Conservation (phyloP, 2,888 invertebrate genomes). For the Serripes groenlandicus region DNA sequence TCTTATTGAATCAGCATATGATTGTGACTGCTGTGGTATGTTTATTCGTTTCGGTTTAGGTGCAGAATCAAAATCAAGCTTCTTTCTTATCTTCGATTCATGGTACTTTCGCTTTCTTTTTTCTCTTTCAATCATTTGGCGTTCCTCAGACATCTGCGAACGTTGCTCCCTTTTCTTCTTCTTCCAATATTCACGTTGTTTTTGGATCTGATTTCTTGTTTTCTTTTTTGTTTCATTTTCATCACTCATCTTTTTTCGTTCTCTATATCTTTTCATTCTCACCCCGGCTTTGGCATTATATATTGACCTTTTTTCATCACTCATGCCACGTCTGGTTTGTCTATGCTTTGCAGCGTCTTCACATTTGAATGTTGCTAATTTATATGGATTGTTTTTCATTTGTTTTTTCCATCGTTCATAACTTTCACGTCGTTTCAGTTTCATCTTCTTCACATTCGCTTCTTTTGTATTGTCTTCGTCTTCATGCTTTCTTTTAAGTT, state of each 20-base stretch:
- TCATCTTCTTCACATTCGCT: conserved; percentile 10
- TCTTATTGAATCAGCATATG: conserved; percentile 4
- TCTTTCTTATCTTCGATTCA: not conserved
- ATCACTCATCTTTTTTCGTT: conserved; percentile 16
- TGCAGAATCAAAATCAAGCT: not conserved
- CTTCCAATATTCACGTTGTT: conserved; percentile 24
- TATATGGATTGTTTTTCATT: conserved; percentile 2
- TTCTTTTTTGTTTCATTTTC: conserved; percentile 22
- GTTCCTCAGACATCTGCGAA: conserved; percentile 14
- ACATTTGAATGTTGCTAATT: conserved; percentile 8
- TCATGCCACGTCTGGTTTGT: conserved; percentile 23
- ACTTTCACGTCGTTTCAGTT: conserved; percentile 3
- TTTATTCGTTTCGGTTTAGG: conserved; percentile 1
- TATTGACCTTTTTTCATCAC: conserved; percentile 19
- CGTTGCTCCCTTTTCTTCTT: conserved; percentile 22
- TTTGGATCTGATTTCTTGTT: conserved; percentile 26
- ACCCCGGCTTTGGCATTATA: conserved; percentile 25
- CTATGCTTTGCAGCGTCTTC: conserved; percentile 19
- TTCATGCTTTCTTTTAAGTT: conserved; percentile 15
- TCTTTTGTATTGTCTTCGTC: conserved; percentile 6
- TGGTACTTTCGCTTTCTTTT: conserved; percentile 8
- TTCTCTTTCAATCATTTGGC: not conserved
- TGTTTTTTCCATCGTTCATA: conserved; percentile 6
- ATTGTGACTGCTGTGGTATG: conserved; percentile 1
- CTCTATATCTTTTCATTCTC: conserved; percentile 33